Evolutionary conservation across 2,797 vertebrate species (phyloP).

Genomic region (Enteromius radiatus): DNA sequence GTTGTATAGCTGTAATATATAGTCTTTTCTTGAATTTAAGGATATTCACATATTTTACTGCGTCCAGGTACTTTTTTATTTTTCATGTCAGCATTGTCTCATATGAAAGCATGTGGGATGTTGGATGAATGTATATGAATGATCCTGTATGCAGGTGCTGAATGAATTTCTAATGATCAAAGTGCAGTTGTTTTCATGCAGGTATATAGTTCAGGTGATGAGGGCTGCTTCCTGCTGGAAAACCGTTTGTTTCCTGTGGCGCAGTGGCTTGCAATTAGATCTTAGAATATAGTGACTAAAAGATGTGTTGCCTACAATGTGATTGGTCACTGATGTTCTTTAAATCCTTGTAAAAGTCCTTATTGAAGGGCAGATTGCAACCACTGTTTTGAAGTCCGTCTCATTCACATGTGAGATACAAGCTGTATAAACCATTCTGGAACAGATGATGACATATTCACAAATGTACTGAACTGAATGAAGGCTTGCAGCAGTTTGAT

Average conservation of each 20-base stretch:
- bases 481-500: background rate
- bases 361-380: background rate
- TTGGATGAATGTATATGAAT: background rate
- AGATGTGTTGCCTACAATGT: background rate
- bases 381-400: constrained; percentile 3
- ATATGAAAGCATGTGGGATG: background rate
- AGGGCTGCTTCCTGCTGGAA: background rate
- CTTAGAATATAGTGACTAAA: background rate
- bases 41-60: background rate
- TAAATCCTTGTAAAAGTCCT: background rate
- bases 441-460: background rate
- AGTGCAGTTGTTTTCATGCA: background rate
- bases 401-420: background rate
- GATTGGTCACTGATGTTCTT: constrained; percentile 5
- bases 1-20: background rate
- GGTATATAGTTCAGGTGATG: background rate
- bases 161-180: background rate
- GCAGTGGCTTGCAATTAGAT: background rate
- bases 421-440: background rate
- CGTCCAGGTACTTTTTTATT: background rate
- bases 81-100: background rate
- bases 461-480: background rate
- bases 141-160: background rate
- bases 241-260: background rate
- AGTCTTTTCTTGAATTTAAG: background rate